Base-by-base conservation (phyloP, 1,140 invertebrate genomes). In the Apolygus lucorum region DNA sequence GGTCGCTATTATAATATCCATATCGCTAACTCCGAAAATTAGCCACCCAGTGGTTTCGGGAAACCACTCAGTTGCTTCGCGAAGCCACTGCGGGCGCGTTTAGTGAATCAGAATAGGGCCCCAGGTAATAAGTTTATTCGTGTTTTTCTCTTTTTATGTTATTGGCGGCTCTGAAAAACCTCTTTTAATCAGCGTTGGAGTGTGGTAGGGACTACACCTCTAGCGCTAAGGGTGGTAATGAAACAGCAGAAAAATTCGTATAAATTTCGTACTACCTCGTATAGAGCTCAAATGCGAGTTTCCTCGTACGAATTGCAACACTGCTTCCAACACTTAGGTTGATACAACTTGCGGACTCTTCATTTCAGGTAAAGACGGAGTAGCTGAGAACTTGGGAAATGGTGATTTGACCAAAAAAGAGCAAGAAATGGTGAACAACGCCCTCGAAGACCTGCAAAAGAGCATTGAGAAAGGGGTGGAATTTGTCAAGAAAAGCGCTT, bases 321-420 rank as follows among this genome's bases (percentile, higher is more conserved):
- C 17, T 17, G 17, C 34, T 8, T 49, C 8, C 17, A 8, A 49
- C 8, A 49, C 34, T 49, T 49, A 11, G 8, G 34, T 49, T 17
- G 8, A 17, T 11, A 49, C 17, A 49, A 49, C 17, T 49, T 17
- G 17, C 34, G 8, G 34, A 49, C 26, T 26, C 21, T 63, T 63
- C n/a, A 34, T 21, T 21, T 82, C 99, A 73, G 96, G 97, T 82
- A 68, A 73, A 89, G 87, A 90, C 89, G 95, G 97, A 74, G 79
- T 98, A 52, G 90, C 94, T 78, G 93, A 96, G 82, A 98, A 98
- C 81, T 83, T 98, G 66, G 96, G 96, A 59, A 82, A 93, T 74
- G 95, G 95, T 28, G 90, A 91, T 77, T 82, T 99, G 21, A 91
- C 86, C 72, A 84, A 84, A 28, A 98, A 85, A 78, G 97, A 99